phyloP scores from a whole-genome alignment of 1,140 invertebrate species.

The Plectus sambesii region DNA sequence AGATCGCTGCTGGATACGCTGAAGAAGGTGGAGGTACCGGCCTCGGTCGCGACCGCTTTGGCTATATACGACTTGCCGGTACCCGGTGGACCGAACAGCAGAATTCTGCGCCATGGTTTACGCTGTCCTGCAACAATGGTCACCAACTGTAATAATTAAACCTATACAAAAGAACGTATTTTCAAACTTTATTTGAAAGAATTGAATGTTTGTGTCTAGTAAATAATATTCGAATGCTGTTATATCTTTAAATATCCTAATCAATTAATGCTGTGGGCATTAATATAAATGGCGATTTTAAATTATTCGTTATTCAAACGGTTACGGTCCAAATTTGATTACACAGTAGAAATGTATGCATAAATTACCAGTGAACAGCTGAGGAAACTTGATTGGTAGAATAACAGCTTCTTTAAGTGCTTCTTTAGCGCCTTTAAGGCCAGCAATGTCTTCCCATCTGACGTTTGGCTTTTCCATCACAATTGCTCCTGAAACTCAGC shows the following conservation, averaged over 20 bases:
- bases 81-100: slow-evolving; percentile 96
- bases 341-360: too few relatives aligned
- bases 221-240: too few relatives aligned
- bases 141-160: too few relatives aligned
- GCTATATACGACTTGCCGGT: slow-evolving; percentile 65
- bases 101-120: slow-evolving; percentile 94
- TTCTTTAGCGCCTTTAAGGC: slow-evolving; percentile 89
- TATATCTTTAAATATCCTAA: too few relatives aligned
- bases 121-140: slow-evolving; percentile 55
- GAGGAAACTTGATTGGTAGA: slow-evolving; percentile 94
- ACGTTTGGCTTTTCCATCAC: slow-evolving; percentile 65
- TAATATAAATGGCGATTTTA: too few relatives aligned
- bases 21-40: slow-evolving; percentile 97
- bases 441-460: slow-evolving; percentile 96
- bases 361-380: slow-evolving; percentile 85
- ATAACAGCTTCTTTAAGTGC: slow-evolving; percentile 99
- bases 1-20: slow-evolving; percentile 95
- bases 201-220: too few relatives aligned
- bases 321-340: too few relatives aligned
- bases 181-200: too few relatives aligned
- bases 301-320: too few relatives aligned
- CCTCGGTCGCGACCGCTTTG: slow-evolving; percentile 98
- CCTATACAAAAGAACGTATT: too few relatives aligned
- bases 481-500: slow-evolving; percentile 71
- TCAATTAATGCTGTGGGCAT: too few relatives aligned